A percentile compares a stretch with the other conserved stretches of the same genome.
phyloP scores from a whole-genome alignment of 2,113 vertebrate genomes.

The mouse (Mus musculus) region DNA sequence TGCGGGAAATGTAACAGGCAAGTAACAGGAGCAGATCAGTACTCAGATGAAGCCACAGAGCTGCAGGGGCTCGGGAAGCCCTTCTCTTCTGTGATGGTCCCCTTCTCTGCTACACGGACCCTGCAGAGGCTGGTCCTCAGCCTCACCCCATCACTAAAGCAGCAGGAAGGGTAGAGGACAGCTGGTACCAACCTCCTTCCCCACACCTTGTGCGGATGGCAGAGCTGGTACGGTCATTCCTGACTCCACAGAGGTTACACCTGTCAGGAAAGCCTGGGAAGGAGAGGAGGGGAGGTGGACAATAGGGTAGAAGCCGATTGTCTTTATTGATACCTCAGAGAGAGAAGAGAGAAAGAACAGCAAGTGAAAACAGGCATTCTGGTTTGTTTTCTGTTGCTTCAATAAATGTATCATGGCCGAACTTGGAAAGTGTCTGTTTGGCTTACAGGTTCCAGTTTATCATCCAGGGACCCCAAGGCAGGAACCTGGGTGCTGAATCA shows the following conservation, averaged over 20 bases:
- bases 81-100: rapidly evolving
- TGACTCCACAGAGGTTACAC: background rate
- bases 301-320: background rate
- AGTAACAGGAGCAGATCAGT: background rate
- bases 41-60: background rate
- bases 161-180: no score
- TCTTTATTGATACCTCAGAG: background rate
- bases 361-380: background rate
- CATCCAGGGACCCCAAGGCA: background rate
- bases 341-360: background rate
- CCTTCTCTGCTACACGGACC: no score
- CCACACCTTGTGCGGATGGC: background rate
- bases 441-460: background rate
- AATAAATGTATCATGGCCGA: background rate
- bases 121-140: background rate
- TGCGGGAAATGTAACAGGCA: background rate
- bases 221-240: background rate
- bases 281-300: background rate
- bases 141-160: background rate
- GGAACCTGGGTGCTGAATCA: background rate
- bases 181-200: no score
- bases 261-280: background rate
- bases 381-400: background rate
- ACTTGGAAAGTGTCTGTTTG: background rate
- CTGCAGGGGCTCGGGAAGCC: background rate